A percentile compares a stretch with the other conserved stretches of the same genome.
These are phyloP conservation scores for Ahaetulla prasina DNA, from an alignment of 2,113 vertebrate genomes.

Conservation along the genomic window DNA sequence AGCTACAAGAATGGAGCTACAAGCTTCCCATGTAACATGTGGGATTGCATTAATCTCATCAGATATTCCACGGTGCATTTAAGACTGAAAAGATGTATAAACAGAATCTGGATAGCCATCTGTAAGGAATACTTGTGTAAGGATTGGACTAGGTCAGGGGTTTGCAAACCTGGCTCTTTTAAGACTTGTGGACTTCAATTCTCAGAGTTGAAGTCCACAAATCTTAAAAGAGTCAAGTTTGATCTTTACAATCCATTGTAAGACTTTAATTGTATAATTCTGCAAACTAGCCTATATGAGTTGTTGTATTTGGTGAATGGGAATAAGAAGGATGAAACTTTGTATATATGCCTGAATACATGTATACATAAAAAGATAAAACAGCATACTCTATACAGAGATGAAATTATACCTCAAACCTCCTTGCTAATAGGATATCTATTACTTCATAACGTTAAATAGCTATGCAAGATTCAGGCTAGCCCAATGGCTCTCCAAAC, in stretches of 20 bases:
- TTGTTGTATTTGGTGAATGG: background rate
- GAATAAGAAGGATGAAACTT: background rate
- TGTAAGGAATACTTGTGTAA: background rate
- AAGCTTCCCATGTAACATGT: background rate
- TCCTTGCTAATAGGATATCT: background rate
- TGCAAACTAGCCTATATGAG: background rate
- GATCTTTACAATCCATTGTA: background rate
- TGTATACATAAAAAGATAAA: background rate
- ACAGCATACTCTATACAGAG: background rate
- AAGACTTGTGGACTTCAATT: no score
- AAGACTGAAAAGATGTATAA: background rate
- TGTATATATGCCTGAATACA: background rate
- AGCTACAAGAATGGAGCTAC: background rate
- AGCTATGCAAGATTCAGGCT: background rate
- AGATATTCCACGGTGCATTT: background rate
- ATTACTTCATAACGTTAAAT: background rate
- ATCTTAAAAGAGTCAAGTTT: no score
- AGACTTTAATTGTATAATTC: background rate
- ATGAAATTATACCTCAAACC: background rate
- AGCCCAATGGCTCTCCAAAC: background rate
- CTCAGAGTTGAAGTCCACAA: no score
- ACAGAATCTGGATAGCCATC: background rate
- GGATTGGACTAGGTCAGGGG: background rate
- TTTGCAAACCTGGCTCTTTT: no score
- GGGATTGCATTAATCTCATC: background rate